A percentile compares a stretch with the other conserved stretches of the same genome.
Conservation (phyloP, 2,888 invertebrate species). For the Iselma pallidipennis region DNA sequence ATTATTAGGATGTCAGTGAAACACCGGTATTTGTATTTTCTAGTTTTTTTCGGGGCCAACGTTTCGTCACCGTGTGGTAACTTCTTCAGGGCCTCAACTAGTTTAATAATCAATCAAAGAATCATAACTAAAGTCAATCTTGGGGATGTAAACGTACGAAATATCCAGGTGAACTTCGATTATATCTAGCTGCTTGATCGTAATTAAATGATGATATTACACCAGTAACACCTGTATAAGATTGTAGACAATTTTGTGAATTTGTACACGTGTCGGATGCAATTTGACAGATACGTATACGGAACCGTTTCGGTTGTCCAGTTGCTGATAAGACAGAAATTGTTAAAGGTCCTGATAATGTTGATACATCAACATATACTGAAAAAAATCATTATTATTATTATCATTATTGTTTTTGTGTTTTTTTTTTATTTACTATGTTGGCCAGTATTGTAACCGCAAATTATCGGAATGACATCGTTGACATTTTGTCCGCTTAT, state of each 20-base stretch:
- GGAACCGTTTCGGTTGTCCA: constrained; percentile 62
- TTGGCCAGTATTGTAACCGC: constrained; percentile 77
- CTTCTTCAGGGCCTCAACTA: too few relatives aligned
- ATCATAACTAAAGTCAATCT: too few relatives aligned
- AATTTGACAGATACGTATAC: constrained; percentile 66
- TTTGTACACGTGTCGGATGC: constrained; percentile 48
- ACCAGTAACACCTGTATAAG: constrained; percentile 63
- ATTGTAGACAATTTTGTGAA: constrained; percentile 65
- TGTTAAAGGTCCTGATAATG: constrained; percentile 65
- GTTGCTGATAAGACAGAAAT: constrained; percentile 66
- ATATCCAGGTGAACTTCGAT: constrained; percentile 63
- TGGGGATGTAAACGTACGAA: constrained; percentile 66
- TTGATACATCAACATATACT: constrained; percentile 75
- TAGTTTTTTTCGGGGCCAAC: too few relatives aligned
- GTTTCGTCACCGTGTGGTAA: too few relatives aligned
- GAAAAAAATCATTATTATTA: too few relatives aligned
- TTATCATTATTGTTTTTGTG: too few relatives aligned
- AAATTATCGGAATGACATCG: constrained; percentile 69
- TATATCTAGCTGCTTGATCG: constrained; percentile 61
- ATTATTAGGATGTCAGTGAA: too few relatives aligned
- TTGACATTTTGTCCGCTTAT: constrained; percentile 73
- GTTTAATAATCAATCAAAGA: too few relatives aligned
- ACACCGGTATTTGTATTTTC: too few relatives aligned
- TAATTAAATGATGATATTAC: constrained; percentile 74
- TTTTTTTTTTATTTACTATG: constrained; percentile 61